These are phyloP conservation scores for Cosmorhoe ocellata DNA, from an alignment of 2,888 invertebrate genomes.

Conservation along the genomic window DNA sequence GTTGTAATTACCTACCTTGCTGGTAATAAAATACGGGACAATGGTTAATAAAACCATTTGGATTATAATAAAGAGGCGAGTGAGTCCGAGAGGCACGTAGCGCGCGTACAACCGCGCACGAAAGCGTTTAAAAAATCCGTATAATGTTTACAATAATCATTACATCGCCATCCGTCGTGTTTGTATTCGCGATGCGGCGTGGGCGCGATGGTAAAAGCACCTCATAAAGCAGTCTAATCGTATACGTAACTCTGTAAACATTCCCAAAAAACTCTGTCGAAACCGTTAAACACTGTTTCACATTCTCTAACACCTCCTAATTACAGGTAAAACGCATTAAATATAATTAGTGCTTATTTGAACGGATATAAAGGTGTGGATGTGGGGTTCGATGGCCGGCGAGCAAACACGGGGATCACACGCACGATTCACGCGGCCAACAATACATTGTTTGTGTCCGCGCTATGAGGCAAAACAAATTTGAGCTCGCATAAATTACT, in stretches of 20 bases:
- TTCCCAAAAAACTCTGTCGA: conserved; percentile 59
- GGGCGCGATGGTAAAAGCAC: conserved; percentile 59
- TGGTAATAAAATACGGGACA: conserved; percentile 27
- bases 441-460: conserved; percentile 62
- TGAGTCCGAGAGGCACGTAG: conserved; percentile 23
- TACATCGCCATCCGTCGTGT: conserved; percentile 55
- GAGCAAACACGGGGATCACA: conserved; percentile 55
- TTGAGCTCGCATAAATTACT: conserved; percentile 51
- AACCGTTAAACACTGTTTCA: conserved; percentile 69
- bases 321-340: conserved; percentile 78
- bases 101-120: conserved; percentile 29
- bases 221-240: conserved; percentile 69
- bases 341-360: conserved; percentile 76
- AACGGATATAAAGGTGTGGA: conserved; percentile 63
- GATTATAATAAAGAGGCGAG: conserved; percentile 29
- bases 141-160: conserved; percentile 66
- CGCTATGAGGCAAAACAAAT: conserved; percentile 48
- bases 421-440: conserved; percentile 51
- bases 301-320: conserved; percentile 77
- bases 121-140: conserved; percentile 49
- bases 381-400: conserved; percentile 64
- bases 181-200: conserved; percentile 63
- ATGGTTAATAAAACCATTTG: conserved; percentile 34
- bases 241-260: conserved; percentile 61
- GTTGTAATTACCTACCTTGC: conserved; percentile 14